Evolutionary conservation across 53 echinoderm and acorn worm genomes (phyloP).

Genomic region (Astropecten irregularis): DNA sequence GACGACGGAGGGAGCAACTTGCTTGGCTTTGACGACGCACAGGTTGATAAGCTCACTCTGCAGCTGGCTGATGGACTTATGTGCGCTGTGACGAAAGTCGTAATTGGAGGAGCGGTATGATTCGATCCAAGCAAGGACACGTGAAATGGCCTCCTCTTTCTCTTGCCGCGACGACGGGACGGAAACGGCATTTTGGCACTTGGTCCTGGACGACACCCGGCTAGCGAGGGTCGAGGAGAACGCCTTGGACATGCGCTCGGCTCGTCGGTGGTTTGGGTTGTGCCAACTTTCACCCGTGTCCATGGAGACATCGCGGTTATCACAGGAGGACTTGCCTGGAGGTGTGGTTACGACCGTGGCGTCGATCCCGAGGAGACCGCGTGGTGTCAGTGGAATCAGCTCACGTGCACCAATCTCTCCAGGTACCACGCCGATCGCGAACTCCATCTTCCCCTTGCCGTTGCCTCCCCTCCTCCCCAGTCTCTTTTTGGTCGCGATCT

Average conservation of each 20-base stretch:
- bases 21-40: background rate
- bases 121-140: background rate
- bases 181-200: background rate
- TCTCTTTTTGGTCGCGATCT: background rate
- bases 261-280: background rate
- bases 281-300: background rate
- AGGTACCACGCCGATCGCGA: background rate
- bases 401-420: background rate
- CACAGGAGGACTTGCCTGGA: no score
- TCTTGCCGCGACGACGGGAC: background rate
- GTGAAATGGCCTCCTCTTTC: background rate
- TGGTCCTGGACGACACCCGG: background rate
- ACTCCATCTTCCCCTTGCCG: background rate
- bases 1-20: background rate
- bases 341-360: background rate
- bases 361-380: conserved; percentile 16
- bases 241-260: background rate
- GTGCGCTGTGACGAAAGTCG: background rate
- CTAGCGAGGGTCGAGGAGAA: background rate
- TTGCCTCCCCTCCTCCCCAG: background rate
- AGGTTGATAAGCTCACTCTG: background rate
- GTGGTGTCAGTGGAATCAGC: conserved; percentile 21
- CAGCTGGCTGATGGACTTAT: background rate
- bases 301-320: background rate
- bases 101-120: background rate